Evolutionary conservation across 1,140 invertebrate genomes (phyloP).

Genomic region (Pseudomyrmex sp.): DNA sequence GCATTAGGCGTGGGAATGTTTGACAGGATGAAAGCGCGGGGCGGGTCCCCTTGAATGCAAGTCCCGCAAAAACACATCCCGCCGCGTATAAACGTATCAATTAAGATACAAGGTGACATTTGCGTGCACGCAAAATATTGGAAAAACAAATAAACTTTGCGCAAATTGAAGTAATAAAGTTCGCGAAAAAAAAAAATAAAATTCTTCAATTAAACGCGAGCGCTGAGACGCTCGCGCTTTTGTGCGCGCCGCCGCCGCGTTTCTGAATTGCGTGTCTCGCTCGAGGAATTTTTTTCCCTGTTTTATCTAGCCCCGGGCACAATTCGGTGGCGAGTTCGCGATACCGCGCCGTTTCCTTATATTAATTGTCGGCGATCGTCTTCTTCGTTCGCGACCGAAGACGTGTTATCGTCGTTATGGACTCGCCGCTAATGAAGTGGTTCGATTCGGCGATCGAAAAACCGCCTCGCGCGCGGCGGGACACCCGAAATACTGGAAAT

Average conservation of each 20-base stretch:
- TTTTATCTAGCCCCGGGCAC: conserved; percentile 8
- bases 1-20: conserved; percentile 61
- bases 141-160: background rate
- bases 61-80: too few species aligned
- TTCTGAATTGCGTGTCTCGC: background rate
- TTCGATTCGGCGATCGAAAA: conserved; percentile 46
- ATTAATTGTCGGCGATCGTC: conserved; percentile 41
- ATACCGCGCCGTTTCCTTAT: conserved; percentile 19
- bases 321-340: conserved; percentile 17
- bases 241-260: background rate
- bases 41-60: conserved; percentile 9
- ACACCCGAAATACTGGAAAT: conserved; percentile 64
- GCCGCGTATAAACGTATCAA: background rate
- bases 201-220: too few species aligned
- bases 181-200: background rate
- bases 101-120: background rate
- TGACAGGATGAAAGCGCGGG: conserved; percentile 31
- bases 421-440: conserved; percentile 46
- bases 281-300: conserved; percentile 3
- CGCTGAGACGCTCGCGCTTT: background rate
- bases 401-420: conserved; percentile 50
- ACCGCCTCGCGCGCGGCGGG: background rate
- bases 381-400: conserved; percentile 10
- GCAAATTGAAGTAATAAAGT: background rate
- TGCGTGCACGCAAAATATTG: background rate